Evolutionary conservation across 2,888 invertebrate species (phyloP), one percentile per base, ranked within the genome.

Genomic region (Seladonia tumulorum): DNA sequence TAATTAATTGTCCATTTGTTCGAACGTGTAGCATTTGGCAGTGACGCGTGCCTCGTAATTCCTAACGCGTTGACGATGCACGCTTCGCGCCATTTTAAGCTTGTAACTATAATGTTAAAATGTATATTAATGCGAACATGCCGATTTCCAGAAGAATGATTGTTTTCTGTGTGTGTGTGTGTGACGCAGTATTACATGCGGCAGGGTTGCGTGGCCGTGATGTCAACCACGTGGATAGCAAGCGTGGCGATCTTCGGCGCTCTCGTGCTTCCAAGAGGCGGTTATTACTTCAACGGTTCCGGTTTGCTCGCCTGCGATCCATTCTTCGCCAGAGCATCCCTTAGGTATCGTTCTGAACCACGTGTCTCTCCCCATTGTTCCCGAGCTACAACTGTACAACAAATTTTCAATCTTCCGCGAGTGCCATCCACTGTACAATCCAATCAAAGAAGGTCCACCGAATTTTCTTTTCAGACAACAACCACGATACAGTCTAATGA

Each of bases 241-340:
- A 98, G 98, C 86, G 97, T 98, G 92, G 97, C 98, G 78, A 96
- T 98, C 91, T 98, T 98, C 94, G 97, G 98, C 47, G 96, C 97
- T 88, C 96, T 98, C 95, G 98, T 98, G 89, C 96, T 98, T 83
- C 98, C 98, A 14, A 96, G 97, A 92, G 98, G 98, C 91, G 98
- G 98, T 85, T 98, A 98, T 95, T 98, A 98, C 95, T 98, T 98
- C 96, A 98, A 98, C 95, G 96, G 97, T 71, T 97, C 98, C 22
- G 98, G 98, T 42, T 96, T 98, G 92, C 97, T 98, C 96, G 98
- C 98, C 78, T 98, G 98, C 95, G 98, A 98, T 94, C 98, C 98
- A 49, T 98, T 98, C 94, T 98, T 98, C 94, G 97, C 97, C 92
- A 97, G 97, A 93, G 96, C 97, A 81, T 97, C 97, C 82, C 96